Base-by-base conservation (phyloP, 2,797 vertebrate species). In the Diplodus puntazzo region DNA sequence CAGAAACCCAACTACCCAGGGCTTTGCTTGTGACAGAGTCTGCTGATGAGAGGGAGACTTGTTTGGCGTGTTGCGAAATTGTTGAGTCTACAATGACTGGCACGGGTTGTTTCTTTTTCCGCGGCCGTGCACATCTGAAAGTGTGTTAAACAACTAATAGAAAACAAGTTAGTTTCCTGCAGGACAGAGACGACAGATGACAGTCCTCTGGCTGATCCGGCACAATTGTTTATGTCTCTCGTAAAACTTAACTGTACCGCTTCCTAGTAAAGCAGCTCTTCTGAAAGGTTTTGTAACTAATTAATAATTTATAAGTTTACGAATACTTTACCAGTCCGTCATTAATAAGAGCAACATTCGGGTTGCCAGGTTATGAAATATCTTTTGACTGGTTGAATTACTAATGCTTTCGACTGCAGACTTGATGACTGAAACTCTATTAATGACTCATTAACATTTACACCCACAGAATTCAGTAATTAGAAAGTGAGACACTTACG, bases 1-100 rank as follows among this genome's bases (percentile, higher is more conserved):
- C 88, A 89, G 87, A 78, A 86, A 84, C 73, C 81, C 80, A 78
- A 74, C 72, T 75, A 86, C 81, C 90, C 74, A 48, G 88, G 87
- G 91, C 85, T 88, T 90, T 77, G 67, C 76, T 58, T 53, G 82
- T 89, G 82, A 86, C 79, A 79, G 57, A 85, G 82, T 73, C 61
- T 75, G 80, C 69, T 87, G 84, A 85, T 66, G 78, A 84, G 71
- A 80, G 75, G 73, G 27, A 77, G 72, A 83, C 78, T 74, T 82
- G 75, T 83, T 83, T 89, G 88, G 73, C 85, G 76, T 87, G 82
- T 70, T 77, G 72, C 48, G 78, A 81, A 83, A 80, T 52, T 83
- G 79, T 88, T 80, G 69, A 72, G 55, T 77, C 48, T 60, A 65
- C 71, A 75, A 1, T 73, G 79, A 82, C 69, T 88, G 69, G 49